phyloP scores from a whole-genome alignment of 2,888 invertebrate species.

The Caenorhabditis uteleia region DNA sequence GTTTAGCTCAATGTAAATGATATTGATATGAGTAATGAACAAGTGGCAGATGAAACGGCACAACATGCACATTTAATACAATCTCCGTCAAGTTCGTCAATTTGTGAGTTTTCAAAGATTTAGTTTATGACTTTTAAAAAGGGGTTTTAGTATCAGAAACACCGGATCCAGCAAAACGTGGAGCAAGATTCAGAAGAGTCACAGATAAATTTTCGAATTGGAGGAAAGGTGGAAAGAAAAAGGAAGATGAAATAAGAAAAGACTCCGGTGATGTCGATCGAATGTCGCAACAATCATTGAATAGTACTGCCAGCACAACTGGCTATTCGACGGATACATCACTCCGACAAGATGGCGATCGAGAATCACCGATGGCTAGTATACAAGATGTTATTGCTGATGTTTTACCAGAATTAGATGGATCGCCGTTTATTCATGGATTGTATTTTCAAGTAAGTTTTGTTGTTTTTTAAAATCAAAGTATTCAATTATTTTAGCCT shows the following conservation, averaged over 20 bases:
- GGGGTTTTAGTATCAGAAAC: too few species aligned
- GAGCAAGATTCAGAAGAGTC: slow-evolving; percentile 41
- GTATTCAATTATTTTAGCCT: slow-evolving; percentile 53
- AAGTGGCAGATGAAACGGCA: too few species aligned
- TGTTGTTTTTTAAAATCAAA: neutral
- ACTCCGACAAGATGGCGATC: slow-evolving; percentile 5
- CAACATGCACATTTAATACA: too few species aligned
- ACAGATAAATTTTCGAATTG: slow-evolving; percentile 56
- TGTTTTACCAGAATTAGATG: slow-evolving; percentile 44
- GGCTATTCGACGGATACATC: neutral
- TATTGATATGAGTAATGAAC: too few species aligned
- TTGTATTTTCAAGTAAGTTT: slow-evolving; percentile 53
- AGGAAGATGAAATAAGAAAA: slow-evolving; percentile 22
- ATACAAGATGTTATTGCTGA: slow-evolving; percentile 47
- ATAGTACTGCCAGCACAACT: neutral
- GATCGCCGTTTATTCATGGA: slow-evolving; percentile 47
- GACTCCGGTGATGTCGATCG: slow-evolving; percentile 12
- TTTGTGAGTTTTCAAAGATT: too few species aligned
- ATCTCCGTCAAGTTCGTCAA: slow-evolving; percentile 7
- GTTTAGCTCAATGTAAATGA: slow-evolving; percentile 5
- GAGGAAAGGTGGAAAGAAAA: slow-evolving; percentile 42
- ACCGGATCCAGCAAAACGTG: slow-evolving; percentile 1
- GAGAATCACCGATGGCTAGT: slow-evolving; percentile 44
- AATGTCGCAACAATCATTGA: slow-evolving; percentile 17
- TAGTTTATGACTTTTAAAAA: too few species aligned